A percentile compares a stretch with the other conserved stretches of the same genome.
phyloP scores from a whole-genome alignment of 2,113 vertebrate genomes.

The Phoenicopterus ruber region DNA sequence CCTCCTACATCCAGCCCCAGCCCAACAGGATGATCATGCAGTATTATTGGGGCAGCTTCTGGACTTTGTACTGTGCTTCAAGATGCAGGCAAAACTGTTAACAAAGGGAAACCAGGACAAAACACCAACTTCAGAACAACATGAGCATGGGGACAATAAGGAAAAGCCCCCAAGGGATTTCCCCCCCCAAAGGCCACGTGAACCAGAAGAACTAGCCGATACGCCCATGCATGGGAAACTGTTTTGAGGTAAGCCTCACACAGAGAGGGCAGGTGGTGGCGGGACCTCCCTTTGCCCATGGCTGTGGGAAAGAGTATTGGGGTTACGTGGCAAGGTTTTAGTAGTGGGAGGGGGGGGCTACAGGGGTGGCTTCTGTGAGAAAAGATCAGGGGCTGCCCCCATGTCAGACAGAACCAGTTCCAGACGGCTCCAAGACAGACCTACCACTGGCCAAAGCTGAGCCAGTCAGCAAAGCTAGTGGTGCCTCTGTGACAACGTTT shows the following conservation, averaged over 20 bases:
- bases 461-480: too few relatives aligned
- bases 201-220: too few relatives aligned
- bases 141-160: not conserved
- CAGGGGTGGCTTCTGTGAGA: too few relatives aligned
- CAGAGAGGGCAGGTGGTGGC: not conserved
- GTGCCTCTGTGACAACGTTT: too few relatives aligned
- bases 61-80: not conserved
- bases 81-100: not conserved
- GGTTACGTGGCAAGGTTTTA: too few relatives aligned
- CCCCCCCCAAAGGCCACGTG: too few relatives aligned
- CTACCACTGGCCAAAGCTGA: too few relatives aligned
- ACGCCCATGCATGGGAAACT: not conserved
- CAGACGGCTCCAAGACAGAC: too few relatives aligned
- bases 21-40: not conserved
- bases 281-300: not conserved
- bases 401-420: too few relatives aligned
- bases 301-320: not conserved
- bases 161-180: not conserved
- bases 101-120: not conserved
- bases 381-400: too few relatives aligned
- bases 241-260: not conserved
- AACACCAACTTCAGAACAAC: not conserved
- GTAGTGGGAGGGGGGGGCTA: too few relatives aligned
- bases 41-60: not conserved
- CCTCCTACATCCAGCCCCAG: not conserved